Evolutionary conservation across 2,113 vertebrate genomes (phyloP).

Genomic region (Nibea albiflora): DNA sequence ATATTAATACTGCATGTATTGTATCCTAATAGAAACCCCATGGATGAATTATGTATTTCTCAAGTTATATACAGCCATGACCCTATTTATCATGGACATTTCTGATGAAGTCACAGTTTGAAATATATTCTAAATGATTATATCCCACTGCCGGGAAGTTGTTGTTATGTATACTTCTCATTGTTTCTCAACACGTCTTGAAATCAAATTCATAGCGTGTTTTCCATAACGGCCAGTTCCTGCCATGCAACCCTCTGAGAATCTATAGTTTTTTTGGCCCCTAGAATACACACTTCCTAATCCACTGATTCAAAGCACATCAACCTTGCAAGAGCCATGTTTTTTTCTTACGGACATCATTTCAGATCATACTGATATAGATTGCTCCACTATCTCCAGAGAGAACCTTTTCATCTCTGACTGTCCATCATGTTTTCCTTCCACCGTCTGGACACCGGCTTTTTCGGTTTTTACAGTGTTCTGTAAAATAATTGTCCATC

Average conservation of each 20-base stretch:
- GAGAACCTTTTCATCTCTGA: slow-evolving; percentile 51
- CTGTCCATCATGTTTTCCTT: slow-evolving; percentile 51
- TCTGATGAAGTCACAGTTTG: background rate
- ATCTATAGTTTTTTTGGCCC: background rate
- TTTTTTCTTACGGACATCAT: slow-evolving; percentile 35
- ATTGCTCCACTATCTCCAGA: slow-evolving; percentile 37
- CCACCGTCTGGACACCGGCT: slow-evolving; percentile 14
- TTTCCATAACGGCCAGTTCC: background rate
- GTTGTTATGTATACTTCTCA: no score
- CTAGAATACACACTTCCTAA: background rate
- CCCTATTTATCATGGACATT: background rate
- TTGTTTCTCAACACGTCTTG: no score
- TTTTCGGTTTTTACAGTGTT: slow-evolving; percentile 11
- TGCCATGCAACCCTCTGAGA: background rate
- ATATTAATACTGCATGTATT: background rate
- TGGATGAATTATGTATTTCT: background rate
- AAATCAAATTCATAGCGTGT: no score
- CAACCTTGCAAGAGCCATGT: slow-evolving; percentile 15
- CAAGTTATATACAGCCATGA: background rate
- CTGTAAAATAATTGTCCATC: slow-evolving; percentile 29
- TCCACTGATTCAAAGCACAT: slow-evolving; percentile 12
- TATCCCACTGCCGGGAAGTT: background rate
- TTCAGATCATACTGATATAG: slow-evolving; percentile 29
- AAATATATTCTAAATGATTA: background rate
- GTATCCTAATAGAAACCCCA: background rate